Evolutionary conservation across 2,113 vertebrate species (phyloP).

Genomic region (Tachysurus fulvidraco): DNA sequence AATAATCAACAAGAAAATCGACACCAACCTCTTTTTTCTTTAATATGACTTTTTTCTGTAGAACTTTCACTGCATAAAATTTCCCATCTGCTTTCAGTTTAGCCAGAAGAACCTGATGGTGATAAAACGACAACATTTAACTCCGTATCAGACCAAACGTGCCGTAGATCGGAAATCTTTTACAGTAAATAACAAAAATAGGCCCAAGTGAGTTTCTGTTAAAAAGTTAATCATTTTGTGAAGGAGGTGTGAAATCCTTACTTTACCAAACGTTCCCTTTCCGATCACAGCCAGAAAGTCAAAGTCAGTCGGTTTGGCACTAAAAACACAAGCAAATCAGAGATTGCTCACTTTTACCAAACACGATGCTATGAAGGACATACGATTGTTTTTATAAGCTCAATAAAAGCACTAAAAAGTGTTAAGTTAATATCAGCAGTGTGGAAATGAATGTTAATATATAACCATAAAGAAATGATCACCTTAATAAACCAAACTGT

Average conservation of each 20-base stretch:
- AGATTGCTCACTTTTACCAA: neutral
- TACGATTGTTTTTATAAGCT: too few species aligned
- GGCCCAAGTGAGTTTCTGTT: slow-evolving; percentile 33
- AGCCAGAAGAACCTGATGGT: slow-evolving; percentile 86
- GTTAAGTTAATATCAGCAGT: too few species aligned
- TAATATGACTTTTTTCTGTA: slow-evolving; percentile 95
- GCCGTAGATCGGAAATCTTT: neutral
- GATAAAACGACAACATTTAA: neutral
- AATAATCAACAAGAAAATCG: neutral
- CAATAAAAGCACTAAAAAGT: neutral
- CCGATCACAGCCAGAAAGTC: slow-evolving; percentile 77
- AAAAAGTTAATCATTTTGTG: slow-evolving; percentile 69
- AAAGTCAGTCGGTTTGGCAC: slow-evolving; percentile 76
- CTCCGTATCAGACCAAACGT: too few species aligned
- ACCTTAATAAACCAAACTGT: neutral
- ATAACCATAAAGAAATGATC: neutral
- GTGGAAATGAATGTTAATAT: too few species aligned
- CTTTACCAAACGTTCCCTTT: slow-evolving; percentile 79
- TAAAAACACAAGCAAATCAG: slow-evolving; percentile 56
- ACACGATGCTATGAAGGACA: neutral
- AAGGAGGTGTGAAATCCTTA: slow-evolving; percentile 55
- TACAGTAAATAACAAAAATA: slow-evolving; percentile 13
- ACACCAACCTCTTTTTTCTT: slow-evolving; percentile 91
- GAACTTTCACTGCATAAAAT: slow-evolving; percentile 94
- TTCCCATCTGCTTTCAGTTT: slow-evolving; percentile 88